phyloP scores from a whole-genome alignment of 1,140 invertebrate genomes.

The Bombus cullumanus region DNA sequence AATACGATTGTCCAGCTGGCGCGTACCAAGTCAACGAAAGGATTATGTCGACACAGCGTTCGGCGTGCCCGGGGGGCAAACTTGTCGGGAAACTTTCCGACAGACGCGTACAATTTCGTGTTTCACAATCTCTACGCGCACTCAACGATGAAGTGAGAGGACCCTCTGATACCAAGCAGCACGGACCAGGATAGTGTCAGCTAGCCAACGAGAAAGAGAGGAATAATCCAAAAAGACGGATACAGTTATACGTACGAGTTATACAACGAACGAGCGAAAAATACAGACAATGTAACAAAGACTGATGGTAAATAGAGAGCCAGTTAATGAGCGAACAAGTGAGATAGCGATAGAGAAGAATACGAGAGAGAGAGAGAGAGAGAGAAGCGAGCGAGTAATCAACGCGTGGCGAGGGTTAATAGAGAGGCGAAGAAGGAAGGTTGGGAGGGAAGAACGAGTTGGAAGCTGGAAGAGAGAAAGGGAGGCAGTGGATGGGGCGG shows the following conservation, averaged over 20 bases:
- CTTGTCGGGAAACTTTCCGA: conserved; percentile 54
- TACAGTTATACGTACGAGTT: neutral
- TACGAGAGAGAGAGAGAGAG: neutral
- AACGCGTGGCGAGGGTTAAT: conserved; percentile 30
- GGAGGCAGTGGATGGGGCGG: neutral
- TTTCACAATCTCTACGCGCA: conserved; percentile 54
- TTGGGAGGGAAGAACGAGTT: neutral
- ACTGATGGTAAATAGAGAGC: conserved; percentile 10
- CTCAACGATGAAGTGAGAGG: conserved; percentile 34
- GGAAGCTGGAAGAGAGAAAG: neutral
- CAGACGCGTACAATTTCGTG: conserved; percentile 52
- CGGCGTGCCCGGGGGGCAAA: conserved; percentile 32
- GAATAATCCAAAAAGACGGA: neutral
- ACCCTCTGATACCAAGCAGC: neutral
- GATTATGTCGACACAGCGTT: conserved; percentile 1
- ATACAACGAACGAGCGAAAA: neutral
- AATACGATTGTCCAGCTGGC: neutral
- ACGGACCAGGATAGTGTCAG: no score
- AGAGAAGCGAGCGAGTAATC: conserved; percentile 18
- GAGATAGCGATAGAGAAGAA: neutral
- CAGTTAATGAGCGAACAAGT: conserved; percentile 31
- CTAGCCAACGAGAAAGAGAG: neutral
- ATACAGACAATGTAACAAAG: neutral
- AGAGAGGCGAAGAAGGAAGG: neutral
- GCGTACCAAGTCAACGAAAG: conserved; percentile 6